Evolutionary conservation across 2,113 vertebrate species (phyloP), one percentile per base, ranked within the genome.

Genomic region (Sula dactylatra): DNA sequence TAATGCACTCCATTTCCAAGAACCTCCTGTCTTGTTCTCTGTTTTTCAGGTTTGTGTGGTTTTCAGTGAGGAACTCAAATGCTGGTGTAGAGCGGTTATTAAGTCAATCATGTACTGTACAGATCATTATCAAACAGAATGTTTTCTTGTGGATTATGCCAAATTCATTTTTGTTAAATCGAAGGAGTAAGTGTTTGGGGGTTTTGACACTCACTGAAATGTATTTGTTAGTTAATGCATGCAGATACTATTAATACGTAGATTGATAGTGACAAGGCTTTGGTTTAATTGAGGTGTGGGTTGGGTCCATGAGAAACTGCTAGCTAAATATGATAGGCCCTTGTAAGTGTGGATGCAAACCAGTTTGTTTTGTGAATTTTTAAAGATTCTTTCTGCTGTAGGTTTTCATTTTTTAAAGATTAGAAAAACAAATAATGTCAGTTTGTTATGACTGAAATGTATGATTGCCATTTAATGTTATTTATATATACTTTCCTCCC

Each of bases 61-160:
- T 69, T 98, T 98, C 80, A 98, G 96, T 59, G 86, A 97, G 72
- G 97, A 98, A 3, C 94, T 98, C 29, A 91, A 85, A 65, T 94
- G 97, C 89, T 99, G 98, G 98, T 98, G 98, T 91, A 96, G 98
- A 95, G 98, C 98, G 0, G 21, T 97, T 36, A 93, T 98, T 13
- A 93, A 98, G 79, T 97, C 98, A 11, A 71, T 98, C 5, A 12
- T 94, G 49, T 86, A 66, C 70, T 97, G 92, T 26, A 91, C 52
- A 26, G 96, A 96, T 70, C 58, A 93, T 56, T 97, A 96, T 76
- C 90, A 96, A 64, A 66, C 89, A 13, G 31, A 97, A 3, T 98
- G 98, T 71, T 99, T 99, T 88, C 98, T 98, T 32, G 96, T 99
- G 96, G 98, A 99, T 93, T 98, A 98, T 90, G 98, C 98, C 61